Percentiles rank a stretch among this genome's conserved stretches.
Evolutionary conservation across 1,140 invertebrate genomes (phyloP).

Genomic region (Armadillidium nasatum): DNA sequence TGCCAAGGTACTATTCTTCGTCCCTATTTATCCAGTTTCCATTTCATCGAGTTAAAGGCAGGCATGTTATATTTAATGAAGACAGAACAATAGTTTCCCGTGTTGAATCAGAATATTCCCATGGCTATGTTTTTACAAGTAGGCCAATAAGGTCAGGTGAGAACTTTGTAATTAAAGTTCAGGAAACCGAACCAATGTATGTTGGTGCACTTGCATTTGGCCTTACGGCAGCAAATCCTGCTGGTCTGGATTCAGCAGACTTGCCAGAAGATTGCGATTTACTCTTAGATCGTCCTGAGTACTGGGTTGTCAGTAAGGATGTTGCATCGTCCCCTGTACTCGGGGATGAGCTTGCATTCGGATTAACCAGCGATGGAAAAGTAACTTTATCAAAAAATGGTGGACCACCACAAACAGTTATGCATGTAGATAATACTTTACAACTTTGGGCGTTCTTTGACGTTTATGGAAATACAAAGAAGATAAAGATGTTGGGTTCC

Average conservation of each 20-base stretch:
- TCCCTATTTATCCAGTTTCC: slow-evolving; percentile 1
- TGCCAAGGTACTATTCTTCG: too few species aligned
- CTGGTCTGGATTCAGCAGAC: slow-evolving; percentile 63
- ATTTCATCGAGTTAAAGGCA: slow-evolving; percentile 62
- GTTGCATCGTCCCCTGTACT: slow-evolving; percentile 74
- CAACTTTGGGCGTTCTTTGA: slow-evolving; percentile 93
- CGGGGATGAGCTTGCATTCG: slow-evolving; percentile 71
- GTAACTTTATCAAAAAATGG: slow-evolving; percentile 84
- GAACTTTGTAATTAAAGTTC: slow-evolving; percentile 72
- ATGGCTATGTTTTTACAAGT: slow-evolving; percentile 89
- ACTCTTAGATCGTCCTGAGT: slow-evolving; percentile 87
- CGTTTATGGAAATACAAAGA: slow-evolving; percentile 87
- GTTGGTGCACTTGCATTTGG: slow-evolving; percentile 84
- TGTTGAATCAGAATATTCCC: slow-evolving; percentile 78
- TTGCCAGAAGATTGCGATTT: slow-evolving; percentile 90
- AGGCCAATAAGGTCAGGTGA: slow-evolving; percentile 78
- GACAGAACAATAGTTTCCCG: slow-evolving; percentile 75
- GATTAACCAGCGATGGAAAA: slow-evolving; percentile 57
- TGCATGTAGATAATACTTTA: slow-evolving; percentile 88
- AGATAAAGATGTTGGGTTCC: slow-evolving; percentile 54
- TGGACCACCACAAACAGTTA: slow-evolving; percentile 70
- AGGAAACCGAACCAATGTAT: slow-evolving; percentile 77
- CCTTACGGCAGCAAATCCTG: slow-evolving; percentile 87
- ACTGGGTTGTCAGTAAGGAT: slow-evolving; percentile 94
- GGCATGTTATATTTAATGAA: slow-evolving; percentile 74